phyloP scores from a whole-genome alignment of 2,797 vertebrate genomes.

The Anableps anableps region DNA sequence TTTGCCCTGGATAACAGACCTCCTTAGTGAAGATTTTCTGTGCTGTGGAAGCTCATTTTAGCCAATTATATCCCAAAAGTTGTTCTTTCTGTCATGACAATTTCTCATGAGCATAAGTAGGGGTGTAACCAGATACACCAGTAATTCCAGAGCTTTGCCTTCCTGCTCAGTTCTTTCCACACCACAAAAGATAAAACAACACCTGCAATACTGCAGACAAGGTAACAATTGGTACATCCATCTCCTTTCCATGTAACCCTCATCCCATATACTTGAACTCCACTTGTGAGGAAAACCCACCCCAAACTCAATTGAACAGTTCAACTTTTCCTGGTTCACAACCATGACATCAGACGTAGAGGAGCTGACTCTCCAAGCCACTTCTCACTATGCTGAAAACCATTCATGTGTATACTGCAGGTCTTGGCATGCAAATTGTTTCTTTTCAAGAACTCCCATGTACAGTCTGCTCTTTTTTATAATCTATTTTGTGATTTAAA shows the following conservation, averaged over 20 bases:
- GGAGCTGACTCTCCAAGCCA: not conserved
- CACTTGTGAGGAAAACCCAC: not conserved
- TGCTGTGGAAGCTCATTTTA: not conserved
- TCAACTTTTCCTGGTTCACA: not conserved
- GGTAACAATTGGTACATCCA: not conserved
- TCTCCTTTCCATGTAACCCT: not conserved
- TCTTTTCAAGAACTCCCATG: not conserved
- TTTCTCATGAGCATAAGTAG: not conserved
- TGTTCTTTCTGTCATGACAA: not conserved
- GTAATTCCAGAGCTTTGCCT: not conserved
- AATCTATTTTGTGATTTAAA: not conserved
- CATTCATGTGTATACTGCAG: not conserved
- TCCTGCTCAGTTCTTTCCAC: not conserved
- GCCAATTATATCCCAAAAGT: not conserved
- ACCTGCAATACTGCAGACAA: not conserved
- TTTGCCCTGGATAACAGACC: not conserved
- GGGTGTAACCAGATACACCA: not conserved
- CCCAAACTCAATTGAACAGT: not conserved
- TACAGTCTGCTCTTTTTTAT: not conserved
- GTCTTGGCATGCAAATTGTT: not conserved
- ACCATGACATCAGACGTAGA: not conserved
- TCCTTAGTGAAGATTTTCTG: not conserved
- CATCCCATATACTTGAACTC: not conserved
- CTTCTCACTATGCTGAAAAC: not conserved
- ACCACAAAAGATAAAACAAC: not conserved